Base-by-base conservation (phyloP, 2,113 vertebrate genomes). In the Gyps fulvus region DNA sequence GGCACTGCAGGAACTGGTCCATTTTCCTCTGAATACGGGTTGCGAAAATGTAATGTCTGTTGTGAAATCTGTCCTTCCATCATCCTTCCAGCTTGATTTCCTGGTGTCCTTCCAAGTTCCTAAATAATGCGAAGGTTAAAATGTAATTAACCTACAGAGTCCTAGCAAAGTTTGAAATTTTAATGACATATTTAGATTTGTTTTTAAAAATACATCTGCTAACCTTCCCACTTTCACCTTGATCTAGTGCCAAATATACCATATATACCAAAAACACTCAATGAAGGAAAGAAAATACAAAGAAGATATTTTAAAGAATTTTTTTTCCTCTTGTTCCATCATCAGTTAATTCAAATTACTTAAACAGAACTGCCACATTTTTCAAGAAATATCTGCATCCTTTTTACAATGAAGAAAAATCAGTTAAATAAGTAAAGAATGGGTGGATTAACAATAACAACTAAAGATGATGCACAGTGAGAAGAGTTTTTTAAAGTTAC, bases 1-100 rank as follows among this genome's bases (percentile, higher is more conserved):
- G 99, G 97, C 76, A 99, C 98, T 84, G 98, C 96, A 73, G 99
- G 97, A 73, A 98, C 96, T 8, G 97, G 98, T 25, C 98, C 98
- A 42, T 95, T 97, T 34, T 99, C 99, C 91, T 98, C 99, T 26
- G 98, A 94, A 78, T 98, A 98, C 0, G 98, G 98, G 88, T 98
- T 98, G 25, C 98, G 98, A 97, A 95, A 97, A 69, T 97, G 98
- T 72, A 96, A 84, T 63, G 97, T 88, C 77, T 98, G 98, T 61
- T 97, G 97, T 63, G 98, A 98, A 98, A 95, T 97, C 95, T 94
- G 98, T 78, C 93, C 94, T 98, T 98, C 98, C 76, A 76, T 97
- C 76, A 98, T 97, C 95, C 98, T 98, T 79, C 96, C 98, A 94
- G 98, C 96, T 36, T 93, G 97, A 92, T 93, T 98, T 92, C 98